A percentile compares a stretch with the other conserved stretches of the same genome.
phyloP scores from a whole-genome alignment of 1,140 invertebrate species.

The Sipha flava region DNA sequence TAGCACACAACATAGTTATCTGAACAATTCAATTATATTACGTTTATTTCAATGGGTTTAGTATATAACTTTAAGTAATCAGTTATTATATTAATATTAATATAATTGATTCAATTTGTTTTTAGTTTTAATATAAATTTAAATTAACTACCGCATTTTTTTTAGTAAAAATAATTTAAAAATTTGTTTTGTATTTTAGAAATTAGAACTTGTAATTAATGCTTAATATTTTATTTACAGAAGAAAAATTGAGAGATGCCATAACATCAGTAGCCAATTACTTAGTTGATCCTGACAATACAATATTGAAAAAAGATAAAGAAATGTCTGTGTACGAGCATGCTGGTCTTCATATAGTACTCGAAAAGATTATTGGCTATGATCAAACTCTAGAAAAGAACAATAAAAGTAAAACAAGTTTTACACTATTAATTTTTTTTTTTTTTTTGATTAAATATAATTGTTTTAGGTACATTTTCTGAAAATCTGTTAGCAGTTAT shows the following conservation, averaged over 20 bases:
- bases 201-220: neutral
- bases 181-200: too few relatives aligned
- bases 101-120: too few relatives aligned
- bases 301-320: slow-evolving; percentile 40
- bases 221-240: too few relatives aligned
- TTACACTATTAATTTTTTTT: neutral
- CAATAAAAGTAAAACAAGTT: slow-evolving; percentile 37
- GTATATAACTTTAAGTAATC: too few relatives aligned
- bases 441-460: neutral
- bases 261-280: slow-evolving; percentile 46
- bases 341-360: slow-evolving; percentile 64
- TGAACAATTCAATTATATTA: too few relatives aligned
- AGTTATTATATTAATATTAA: too few relatives aligned
- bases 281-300: slow-evolving; percentile 46
- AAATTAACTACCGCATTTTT: too few relatives aligned
- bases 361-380: slow-evolving; percentile 68
- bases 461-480: slow-evolving; percentile 8
- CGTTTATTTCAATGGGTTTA: too few relatives aligned
- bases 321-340: slow-evolving; percentile 57
- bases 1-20: too few relatives aligned
- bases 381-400: slow-evolving; percentile 47
- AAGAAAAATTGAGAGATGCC: slow-evolving; percentile 39
- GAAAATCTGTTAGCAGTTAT: neutral
- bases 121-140: too few relatives aligned
- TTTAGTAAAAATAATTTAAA: too few relatives aligned